Evolutionary conservation across 2,888 invertebrate species (phyloP), one percentile per base, ranked within the genome.

Genomic region (Drosophila mulleri): DNA sequence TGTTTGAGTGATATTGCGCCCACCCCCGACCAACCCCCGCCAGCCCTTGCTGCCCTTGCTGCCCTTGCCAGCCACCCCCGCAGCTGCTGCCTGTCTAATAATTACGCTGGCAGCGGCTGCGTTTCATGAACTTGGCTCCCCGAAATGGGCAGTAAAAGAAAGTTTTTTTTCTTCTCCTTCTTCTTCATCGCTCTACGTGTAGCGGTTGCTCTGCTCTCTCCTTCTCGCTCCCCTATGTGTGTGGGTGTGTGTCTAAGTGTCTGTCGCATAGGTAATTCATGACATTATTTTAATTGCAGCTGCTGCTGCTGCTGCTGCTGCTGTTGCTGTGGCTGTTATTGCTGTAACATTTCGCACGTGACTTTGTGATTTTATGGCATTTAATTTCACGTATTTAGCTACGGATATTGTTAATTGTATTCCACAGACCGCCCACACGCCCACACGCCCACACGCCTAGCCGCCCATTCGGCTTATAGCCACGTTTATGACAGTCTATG

Each of bases 301-400:
- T 75, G 75, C 69, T 67, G 65, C 59, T 79, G 78, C 11, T 60
- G 67, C 57, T 80, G 67, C 71, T 79, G 32, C 57, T 80, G 68
- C 72, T 79, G 67, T 67, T 82, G 82, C 75, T 73, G 75, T 72
- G 77, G 32, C 57, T 80, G 68, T 74, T 79, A 68, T 68, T 82
- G 88, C 75, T 73, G 76, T 74, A 71, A 75, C 75, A 78, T 81
- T 83, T 87, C 75, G 88, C 91, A 90, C 91, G 91, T 91, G 91
- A 89, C 90, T 85, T 86, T 78, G 60, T 73, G 82, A 90, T 86
- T 91, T 90, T 89, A 91, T 91, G 79, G 88, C 83, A 85, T 91
- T 91, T 91, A 90, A 91, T 89, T 90, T 91, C 83, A 82, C 77
- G 80, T 89, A 88, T 89, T 90, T 83, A 86, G 89, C 83, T 83